Evolutionary conservation across 2,888 invertebrate species (phyloP), one percentile per base, ranked within the genome.

Genomic region (Syritta pipiens): DNA sequence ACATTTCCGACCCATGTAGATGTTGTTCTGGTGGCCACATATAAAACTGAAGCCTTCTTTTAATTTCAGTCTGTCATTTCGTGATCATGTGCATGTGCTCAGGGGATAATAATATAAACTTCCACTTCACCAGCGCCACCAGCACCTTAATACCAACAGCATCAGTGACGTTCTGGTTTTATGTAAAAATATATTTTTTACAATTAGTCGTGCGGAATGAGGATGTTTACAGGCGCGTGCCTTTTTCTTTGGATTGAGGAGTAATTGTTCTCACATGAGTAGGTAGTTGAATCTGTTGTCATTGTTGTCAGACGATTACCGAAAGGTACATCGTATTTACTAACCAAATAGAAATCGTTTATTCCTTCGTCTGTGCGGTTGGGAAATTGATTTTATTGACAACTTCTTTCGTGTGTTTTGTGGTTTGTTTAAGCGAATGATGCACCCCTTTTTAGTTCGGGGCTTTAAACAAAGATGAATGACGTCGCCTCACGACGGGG

Each of bases 141-240:
- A n/a, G n/a, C n/a, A n/a, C n/a, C n/a, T n/a, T n/a, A n/a, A n/a
- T n/a, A n/a, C n/a, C n/a, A n/a, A n/a, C n/a, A n/a, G n/a, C n/a
- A n/a, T n/a, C n/a, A n/a, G n/a, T n/a, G n/a, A n/a, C n/a, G n/a
- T n/a, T n/a, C n/a, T n/a, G n/a, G n/a, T n/a, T n/a, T n/a, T n/a
- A n/a, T n/a, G 7, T 12, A n/a, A 49, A n/a, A 35, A 4, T 32
- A 7, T 55, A 57, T 28, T 55, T 48, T 24, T 32, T 37, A 26
- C 20, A 79, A 79, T 67, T 44, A 74, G 35, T 74, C 74, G 37
- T 57, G 79, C 62, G 57, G 46, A 79, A 74, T 57, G 44, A 68
- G 46, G 30, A 68, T 72, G 57, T 59, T 55, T 48, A 74, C 7
- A 44, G 74, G 62, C 79, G 79, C 79, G 79, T 79, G 79, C 19